A percentile compares a stretch with the other conserved stretches of the same genome.
phyloP scores from a whole-genome alignment of 2,113 vertebrate species.

The Sebastes schlegelii region DNA sequence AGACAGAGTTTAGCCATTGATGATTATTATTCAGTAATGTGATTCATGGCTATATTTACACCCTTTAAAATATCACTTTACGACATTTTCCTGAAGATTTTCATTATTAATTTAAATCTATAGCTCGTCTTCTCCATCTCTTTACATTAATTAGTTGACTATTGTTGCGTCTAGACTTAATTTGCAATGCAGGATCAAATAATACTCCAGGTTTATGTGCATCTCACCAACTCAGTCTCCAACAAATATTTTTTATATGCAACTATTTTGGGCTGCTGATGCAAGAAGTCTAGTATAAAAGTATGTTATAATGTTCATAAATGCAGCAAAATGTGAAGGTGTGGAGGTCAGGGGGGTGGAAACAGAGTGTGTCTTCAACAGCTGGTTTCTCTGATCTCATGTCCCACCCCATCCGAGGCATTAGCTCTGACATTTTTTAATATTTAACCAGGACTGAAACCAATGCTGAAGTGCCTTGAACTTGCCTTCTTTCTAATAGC shows the following conservation, averaged over 20 bases:
- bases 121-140: neutral
- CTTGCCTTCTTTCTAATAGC: no score
- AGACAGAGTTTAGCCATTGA: conserved; percentile 67
- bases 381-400: neutral
- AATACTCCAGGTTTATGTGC: neutral
- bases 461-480: no score
- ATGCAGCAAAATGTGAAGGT: neutral
- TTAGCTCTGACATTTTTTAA: neutral
- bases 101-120: neutral
- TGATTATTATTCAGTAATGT: neutral
- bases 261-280: neutral
- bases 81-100: neutral
- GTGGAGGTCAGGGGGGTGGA: neutral
- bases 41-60: neutral
- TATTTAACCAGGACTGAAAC: neutral
- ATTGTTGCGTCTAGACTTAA: neutral
- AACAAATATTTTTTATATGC: neutral
- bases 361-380: neutral
- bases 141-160: neutral
- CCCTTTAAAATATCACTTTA: neutral
- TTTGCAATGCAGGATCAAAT: conserved; percentile 1
- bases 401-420: no score
- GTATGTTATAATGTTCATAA: neutral
- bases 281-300: neutral
- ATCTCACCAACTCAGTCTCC: neutral